A percentile compares a stretch with the other conserved stretches of the same genome.
Conservation (phyloP, 1,140 invertebrate species). For the Dendroctonus ponderosae region DNA sequence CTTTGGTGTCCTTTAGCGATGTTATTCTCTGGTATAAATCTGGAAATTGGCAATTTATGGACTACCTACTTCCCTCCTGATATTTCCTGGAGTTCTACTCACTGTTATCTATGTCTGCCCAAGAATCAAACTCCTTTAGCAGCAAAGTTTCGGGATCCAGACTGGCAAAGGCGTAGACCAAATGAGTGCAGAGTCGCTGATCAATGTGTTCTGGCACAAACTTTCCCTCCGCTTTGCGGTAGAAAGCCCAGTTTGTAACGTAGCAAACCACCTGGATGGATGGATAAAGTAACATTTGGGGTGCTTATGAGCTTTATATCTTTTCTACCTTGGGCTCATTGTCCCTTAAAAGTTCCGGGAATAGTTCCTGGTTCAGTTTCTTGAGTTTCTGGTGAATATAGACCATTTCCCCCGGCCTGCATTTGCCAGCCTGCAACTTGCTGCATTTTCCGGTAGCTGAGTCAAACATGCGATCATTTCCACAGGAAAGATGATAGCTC, state of each 20-base stretch:
- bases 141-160: slow-evolving; percentile 73
- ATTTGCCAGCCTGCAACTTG: slow-evolving; percentile 44
- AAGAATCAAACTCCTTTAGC: slow-evolving; percentile 78
- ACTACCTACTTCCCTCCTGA: too few relatives aligned
- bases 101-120: slow-evolving; percentile 84
- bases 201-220: slow-evolving; percentile 85
- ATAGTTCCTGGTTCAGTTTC: slow-evolving; percentile 19
- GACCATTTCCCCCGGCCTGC: slow-evolving; percentile 44
- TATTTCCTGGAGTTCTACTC: slow-evolving; percentile 42
- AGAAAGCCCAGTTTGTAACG: slow-evolving; percentile 85
- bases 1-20: slow-evolving; percentile 62
- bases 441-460: slow-evolving; percentile 56
- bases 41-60: slow-evolving; percentile 36
- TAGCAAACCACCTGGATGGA: slow-evolving; percentile 72
- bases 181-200: slow-evolving; percentile 76
- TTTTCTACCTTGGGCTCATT: slow-evolving; percentile 32
- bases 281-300: too few relatives aligned
- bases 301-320: too few relatives aligned
- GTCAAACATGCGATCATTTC: slow-evolving; percentile 56
- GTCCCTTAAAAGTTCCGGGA: slow-evolving; percentile 23
- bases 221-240: slow-evolving; percentile 76
- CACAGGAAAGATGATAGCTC: slow-evolving; percentile 57
- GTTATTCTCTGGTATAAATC: slow-evolving; percentile 62
- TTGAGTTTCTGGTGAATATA: slow-evolving; percentile 40
- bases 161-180: slow-evolving; percentile 88